Conservation (phyloP, 53 echinoderm and acorn worm species). For the Astropecten irregularis region DNA sequence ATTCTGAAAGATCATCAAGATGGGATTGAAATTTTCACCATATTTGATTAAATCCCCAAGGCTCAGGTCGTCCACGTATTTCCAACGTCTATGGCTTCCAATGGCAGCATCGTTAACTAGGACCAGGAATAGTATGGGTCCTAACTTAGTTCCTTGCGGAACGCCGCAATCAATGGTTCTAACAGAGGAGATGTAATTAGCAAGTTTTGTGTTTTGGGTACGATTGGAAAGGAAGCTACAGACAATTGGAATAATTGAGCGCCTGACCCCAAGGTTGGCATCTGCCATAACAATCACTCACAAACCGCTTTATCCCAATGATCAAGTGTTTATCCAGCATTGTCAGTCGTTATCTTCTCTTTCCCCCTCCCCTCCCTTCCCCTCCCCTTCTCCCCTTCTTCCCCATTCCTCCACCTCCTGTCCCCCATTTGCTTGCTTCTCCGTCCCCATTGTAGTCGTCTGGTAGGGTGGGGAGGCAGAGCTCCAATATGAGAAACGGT, state of each 20-base stretch:
- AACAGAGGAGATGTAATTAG: neutral
- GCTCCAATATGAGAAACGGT: too few species aligned
- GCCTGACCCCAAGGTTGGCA: slow-evolving; percentile 2
- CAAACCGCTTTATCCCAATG: too few species aligned
- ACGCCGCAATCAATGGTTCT: neutral
- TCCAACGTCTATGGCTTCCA: slow-evolving; percentile 15
- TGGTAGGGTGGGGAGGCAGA: too few species aligned
- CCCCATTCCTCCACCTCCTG: too few species aligned
- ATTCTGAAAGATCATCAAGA: slow-evolving; percentile 27
- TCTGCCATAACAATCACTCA: too few species aligned
- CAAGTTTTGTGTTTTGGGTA: slow-evolving; percentile 2
- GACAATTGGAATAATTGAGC: slow-evolving; percentile 29
- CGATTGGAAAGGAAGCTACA: slow-evolving; percentile 34
- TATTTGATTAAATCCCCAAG: neutral
- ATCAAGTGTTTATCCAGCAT: too few species aligned
- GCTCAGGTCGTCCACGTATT: slow-evolving; percentile 27
- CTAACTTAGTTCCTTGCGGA: slow-evolving; percentile 30
- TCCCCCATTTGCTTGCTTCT: too few species aligned
- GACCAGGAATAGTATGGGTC: slow-evolving; percentile 17
- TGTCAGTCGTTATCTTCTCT: too few species aligned
- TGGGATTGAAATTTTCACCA: neutral
- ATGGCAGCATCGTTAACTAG: slow-evolving; percentile 3
- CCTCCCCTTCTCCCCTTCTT: too few species aligned
- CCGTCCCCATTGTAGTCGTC: too few species aligned
- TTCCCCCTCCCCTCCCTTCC: too few species aligned